Evolutionary conservation across 2,797 vertebrate genomes (phyloP), one percentile per base, ranked within the genome.

Genomic region (Kryptopterus vitreolus): DNA sequence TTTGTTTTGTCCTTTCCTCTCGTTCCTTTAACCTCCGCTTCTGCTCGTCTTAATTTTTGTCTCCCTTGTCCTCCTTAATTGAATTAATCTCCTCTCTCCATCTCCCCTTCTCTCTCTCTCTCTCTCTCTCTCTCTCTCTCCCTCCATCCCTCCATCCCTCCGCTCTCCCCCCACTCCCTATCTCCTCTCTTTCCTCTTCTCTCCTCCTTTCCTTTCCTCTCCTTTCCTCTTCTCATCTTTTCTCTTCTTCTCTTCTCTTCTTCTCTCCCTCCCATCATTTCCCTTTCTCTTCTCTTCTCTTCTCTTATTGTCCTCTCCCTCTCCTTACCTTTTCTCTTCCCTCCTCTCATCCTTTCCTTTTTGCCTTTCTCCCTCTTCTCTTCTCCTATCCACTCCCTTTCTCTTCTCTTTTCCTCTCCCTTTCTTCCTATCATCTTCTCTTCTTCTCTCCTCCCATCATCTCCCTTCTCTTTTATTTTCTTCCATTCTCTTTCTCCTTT

Each of bases 381-480:
- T 76, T 78, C 12, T 2, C 31, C 46, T 83, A 81, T 76, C n/a
- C n/a, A n/a, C 13, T 15, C 1, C 15, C 20, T 31, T 79, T 87
- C 82, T 81, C 57, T 79, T 87, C 88, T 71, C 82, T 73, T 87
- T n/a, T n/a, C n/a, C 87, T 88, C 3, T 15, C 31, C 10, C n/a
- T n/a, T n/a, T n/a, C 86, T 68, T 75, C 26, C 18, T n/a, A n/a
- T n/a, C n/a, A n/a, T n/a, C n/a, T n/a, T n/a, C n/a, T 35, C 61
- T 79, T 84, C 81, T 69, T 63, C 38, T 35, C n/a, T 70, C 53
- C n/a, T n/a, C n/a, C n/a, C n/a, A n/a, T n/a, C n/a, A n/a, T n/a
- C n/a, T n/a, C n/a, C n/a, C n/a, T n/a, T 5, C 38, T 5, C 38
- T 43, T 43, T 1, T 43, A 5, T 9, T 9, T 9, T 43, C 38